Conservation (phyloP, 2,797 vertebrate species). For the Trichosurus vulpecula region DNA sequence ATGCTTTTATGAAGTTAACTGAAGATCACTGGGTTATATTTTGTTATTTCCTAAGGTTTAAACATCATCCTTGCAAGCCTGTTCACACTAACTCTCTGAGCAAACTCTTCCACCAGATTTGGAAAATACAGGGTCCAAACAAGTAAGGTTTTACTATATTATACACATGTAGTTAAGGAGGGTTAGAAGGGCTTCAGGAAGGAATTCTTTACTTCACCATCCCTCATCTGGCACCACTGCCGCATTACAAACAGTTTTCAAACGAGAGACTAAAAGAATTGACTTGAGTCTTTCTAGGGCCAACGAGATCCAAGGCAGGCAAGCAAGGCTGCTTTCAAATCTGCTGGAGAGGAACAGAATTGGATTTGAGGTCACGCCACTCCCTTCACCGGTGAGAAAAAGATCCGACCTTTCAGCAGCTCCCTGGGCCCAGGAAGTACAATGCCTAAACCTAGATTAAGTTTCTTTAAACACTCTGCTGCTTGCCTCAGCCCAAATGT, state of each 20-base stretch:
- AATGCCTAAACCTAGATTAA: not conserved
- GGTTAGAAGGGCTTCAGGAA: not conserved
- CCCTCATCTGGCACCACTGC: not conserved
- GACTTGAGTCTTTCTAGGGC: not conserved
- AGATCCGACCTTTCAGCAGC: not conserved
- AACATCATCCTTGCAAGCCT: not conserved
- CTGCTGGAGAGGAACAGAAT: not conserved
- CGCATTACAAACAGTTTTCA: conserved; percentile 15
- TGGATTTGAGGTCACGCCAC: not conserved
- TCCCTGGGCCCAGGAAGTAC: conserved; percentile 3
- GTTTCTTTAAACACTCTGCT: conserved; percentile 6
- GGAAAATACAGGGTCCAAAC: not conserved
- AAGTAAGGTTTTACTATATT: not conserved
- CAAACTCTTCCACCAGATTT: not conserved
- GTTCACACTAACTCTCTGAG: not conserved
- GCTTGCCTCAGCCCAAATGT: conserved; percentile 6
- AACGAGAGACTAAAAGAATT: not conserved
- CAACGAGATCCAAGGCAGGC: not conserved
- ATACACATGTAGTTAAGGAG: not conserved
- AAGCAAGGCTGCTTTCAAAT: not conserved
- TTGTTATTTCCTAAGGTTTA: not conserved
- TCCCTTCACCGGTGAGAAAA: not conserved
- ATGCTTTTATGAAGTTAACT: not conserved
- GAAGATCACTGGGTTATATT: not conserved
- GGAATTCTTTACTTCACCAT: not conserved